phyloP scores from a whole-genome alignment of 2,797 vertebrate species.

The Lacerta viridis region DNA sequence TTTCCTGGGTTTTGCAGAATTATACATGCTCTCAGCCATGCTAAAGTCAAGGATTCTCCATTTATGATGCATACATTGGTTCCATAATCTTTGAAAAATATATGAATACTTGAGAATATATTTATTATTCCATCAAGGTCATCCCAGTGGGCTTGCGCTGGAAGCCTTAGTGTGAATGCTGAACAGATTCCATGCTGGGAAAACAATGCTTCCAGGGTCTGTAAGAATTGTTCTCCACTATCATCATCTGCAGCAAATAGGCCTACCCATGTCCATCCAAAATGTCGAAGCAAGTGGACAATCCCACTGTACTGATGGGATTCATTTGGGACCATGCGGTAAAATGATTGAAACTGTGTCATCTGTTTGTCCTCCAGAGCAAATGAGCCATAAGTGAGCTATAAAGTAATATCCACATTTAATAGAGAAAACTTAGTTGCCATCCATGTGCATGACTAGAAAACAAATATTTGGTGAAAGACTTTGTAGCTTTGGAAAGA shows the following conservation, averaged over 20 bases:
- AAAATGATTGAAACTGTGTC: background rate
- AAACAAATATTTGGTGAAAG: too few relatives aligned
- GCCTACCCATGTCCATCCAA: slow-evolving; percentile 6
- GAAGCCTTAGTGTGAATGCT: background rate
- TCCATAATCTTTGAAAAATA: background rate
- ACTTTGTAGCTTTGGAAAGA: too few relatives aligned
- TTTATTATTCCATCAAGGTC: background rate
- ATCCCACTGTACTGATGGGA: background rate
- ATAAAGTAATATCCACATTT: too few relatives aligned
- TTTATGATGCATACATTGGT: background rate
- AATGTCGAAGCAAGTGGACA: background rate
- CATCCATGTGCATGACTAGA: too few relatives aligned
- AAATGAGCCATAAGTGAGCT: background rate
- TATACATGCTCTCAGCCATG: background rate
- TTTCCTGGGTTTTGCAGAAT: too few relatives aligned
- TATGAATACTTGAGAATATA: background rate
- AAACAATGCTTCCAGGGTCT: background rate
- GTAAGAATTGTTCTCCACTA: background rate
- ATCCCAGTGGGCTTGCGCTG: background rate
- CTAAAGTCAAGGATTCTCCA: background rate
- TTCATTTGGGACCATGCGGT: slow-evolving; percentile 6
- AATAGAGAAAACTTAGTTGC: too few relatives aligned
- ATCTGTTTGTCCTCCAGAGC: background rate
- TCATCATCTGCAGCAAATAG: slow-evolving; percentile 1
- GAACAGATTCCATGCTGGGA: background rate